These are phyloP conservation scores for Spea hammondii DNA, from an alignment of 2,797 vertebrate genomes.

Conservation along the genomic window DNA sequence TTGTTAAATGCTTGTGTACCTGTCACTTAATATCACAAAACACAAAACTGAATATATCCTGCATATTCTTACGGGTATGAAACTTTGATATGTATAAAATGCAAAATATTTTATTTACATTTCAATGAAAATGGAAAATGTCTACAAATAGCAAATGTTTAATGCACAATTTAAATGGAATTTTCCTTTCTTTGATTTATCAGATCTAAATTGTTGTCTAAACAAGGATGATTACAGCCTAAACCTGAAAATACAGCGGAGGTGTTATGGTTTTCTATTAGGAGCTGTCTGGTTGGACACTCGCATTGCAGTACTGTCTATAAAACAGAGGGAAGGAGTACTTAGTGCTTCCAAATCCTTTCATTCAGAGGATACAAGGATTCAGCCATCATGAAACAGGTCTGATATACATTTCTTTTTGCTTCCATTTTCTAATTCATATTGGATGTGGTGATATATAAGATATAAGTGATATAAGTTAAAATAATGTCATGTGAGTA, in stretches of 20 bases:
- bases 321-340: slow-evolving; percentile 20
- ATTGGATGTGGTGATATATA: no score
- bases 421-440: not conserved
- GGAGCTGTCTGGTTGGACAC: slow-evolving; percentile 30
- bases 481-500: no score
- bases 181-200: slow-evolving; percentile 6
- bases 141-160: slow-evolving; percentile 17
- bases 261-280: slow-evolving; percentile 16
- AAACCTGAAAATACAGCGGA: slow-evolving; percentile 20
- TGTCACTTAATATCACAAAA: not conserved
- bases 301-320: not conserved
- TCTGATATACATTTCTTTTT: slow-evolving; percentile 3
- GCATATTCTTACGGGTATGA: not conserved
- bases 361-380: not conserved
- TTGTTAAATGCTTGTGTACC: not conserved
- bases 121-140: not conserved
- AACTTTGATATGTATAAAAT: not conserved
- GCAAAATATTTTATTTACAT: not conserved
- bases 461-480: no score
- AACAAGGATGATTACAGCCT: not conserved
- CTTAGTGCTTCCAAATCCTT: not conserved
- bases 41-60: not conserved
- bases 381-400: slow-evolving; percentile 33
- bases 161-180: slow-evolving; percentile 19
- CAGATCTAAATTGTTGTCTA: slow-evolving; percentile 23